Base-by-base conservation (phyloP, 2,797 vertebrate species). In the Scyliorhinus canicula region DNA sequence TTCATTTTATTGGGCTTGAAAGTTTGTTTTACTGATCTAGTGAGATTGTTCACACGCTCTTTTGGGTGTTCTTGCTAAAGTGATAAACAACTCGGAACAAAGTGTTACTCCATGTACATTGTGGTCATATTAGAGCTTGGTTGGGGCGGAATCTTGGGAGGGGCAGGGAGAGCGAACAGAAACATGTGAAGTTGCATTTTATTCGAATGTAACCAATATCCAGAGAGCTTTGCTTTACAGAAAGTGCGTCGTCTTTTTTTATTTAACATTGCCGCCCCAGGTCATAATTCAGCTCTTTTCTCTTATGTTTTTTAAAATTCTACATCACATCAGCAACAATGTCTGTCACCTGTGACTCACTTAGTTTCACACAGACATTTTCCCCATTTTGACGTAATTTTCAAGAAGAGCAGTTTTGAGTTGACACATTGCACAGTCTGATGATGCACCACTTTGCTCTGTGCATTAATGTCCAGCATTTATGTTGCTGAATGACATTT, bases 321-420 rank as follows among this genome's bases (percentile, higher is more conserved):
- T 47, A 50, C 44, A 50, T 69, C 24, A 44, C 44, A 93, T 31
- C 40, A 40, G 8, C 28, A 60, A 47, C 44, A 93, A 93, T 31
- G 26, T 65, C 90, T 67, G 55, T 12, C n/a, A 65, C 35, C 40
- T 91, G n/a, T 93, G 90, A 93, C 35, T 93, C 90, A 93, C 44
- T 90, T 90, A 44, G 60, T 65, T 93, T 26, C 57, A 91, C 50
- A 91, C 28, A 91, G 57, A 91, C 63, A 65, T 65, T 93, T 93
- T 67, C 90, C 60, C 60, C 60, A 67, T 93, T 65, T 60, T 60
- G 57, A 60, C 31, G 35, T 24, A 44, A 9, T 63, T 93, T 93
- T 93, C 90, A 67, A 93, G 67, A 93, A 26, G 60, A 93, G 90
- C 9, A 93, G 57, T 67, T 65, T 88, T 26, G n/a, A 67, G 47